These are phyloP conservation scores for Aplodontia rufa DNA, from an alignment of 2,113 vertebrate species.

Conservation along the genomic window DNA sequence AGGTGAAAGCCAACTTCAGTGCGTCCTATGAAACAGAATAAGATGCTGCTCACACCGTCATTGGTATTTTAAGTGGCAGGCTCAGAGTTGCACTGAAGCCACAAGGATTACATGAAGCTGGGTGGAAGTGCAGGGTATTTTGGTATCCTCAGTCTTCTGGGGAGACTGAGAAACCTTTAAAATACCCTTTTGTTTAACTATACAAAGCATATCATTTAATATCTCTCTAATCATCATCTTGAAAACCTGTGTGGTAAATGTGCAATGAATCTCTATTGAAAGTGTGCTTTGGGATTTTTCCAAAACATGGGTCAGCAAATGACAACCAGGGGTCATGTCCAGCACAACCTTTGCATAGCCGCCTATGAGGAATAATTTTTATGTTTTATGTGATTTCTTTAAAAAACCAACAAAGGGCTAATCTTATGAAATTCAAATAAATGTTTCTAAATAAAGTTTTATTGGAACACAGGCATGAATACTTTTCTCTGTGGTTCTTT, in stretches of 20 bases:
- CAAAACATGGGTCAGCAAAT: not conserved
- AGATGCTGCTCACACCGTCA: not conserved
- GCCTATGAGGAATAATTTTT: not conserved
- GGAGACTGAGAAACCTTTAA: not conserved
- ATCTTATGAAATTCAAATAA: not conserved
- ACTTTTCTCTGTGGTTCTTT: not conserved
- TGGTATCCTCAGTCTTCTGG: not conserved
- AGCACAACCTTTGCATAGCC: not conserved
- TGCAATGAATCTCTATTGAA: not conserved
- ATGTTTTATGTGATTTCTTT: not conserved
- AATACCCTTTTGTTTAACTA: not conserved
- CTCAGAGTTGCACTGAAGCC: not conserved
- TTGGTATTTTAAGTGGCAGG: not conserved
- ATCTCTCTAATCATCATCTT: not conserved
- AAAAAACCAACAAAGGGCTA: not conserved
- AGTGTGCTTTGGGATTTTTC: not conserved
- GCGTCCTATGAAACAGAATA: not conserved
- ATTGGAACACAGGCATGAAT: not conserved
- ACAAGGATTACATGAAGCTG: not conserved
- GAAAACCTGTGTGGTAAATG: not conserved
- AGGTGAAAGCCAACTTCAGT: not conserved
- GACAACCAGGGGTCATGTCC: not conserved
- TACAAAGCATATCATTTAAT: not conserved
- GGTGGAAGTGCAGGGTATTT: not conserved
- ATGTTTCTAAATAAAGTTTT: not conserved